Conservation (phyloP, 1,140 invertebrate genomes). For the Nasonia vitripennis region DNA sequence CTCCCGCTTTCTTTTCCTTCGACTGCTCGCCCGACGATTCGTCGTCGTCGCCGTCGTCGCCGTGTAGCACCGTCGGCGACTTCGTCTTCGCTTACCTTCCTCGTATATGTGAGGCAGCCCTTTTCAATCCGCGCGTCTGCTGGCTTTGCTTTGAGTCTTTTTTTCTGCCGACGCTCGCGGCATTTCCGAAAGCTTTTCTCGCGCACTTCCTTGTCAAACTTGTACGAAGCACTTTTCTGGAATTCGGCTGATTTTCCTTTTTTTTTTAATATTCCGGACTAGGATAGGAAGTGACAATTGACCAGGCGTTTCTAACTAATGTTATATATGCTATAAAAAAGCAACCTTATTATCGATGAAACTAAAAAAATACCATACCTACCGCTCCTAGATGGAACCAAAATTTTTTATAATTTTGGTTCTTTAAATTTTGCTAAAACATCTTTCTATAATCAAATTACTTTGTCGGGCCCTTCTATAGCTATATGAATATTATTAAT, state of each 20-base stretch:
- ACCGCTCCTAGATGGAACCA: too few relatives aligned
- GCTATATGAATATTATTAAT: too few relatives aligned
- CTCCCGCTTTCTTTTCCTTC: constrained; percentile 10
- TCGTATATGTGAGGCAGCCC: background rate
- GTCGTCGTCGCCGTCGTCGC: background rate
- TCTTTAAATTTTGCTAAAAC: too few relatives aligned
- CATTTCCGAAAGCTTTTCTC: background rate
- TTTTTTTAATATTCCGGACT: background rate
- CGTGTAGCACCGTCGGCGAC: background rate
- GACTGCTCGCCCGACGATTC: background rate
- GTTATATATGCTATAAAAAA: too few relatives aligned
- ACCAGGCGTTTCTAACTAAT: background rate
- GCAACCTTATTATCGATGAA: too few relatives aligned
- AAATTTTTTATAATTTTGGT: too few relatives aligned
- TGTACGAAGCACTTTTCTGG: background rate
- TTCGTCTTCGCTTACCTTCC: background rate
- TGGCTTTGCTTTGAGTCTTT: background rate
- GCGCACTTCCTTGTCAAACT: background rate
- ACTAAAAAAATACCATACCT: too few relatives aligned
- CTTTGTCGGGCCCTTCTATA: too few relatives aligned
- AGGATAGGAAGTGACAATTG: background rate
- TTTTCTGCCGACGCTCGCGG: background rate
- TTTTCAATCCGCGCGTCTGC: background rate
- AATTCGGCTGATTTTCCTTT: background rate
- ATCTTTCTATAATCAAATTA: too few relatives aligned